Evolutionary conservation across 2,797 vertebrate species (phyloP), one percentile per base, ranked within the genome.

Genomic region (Graptemys geographica): DNA sequence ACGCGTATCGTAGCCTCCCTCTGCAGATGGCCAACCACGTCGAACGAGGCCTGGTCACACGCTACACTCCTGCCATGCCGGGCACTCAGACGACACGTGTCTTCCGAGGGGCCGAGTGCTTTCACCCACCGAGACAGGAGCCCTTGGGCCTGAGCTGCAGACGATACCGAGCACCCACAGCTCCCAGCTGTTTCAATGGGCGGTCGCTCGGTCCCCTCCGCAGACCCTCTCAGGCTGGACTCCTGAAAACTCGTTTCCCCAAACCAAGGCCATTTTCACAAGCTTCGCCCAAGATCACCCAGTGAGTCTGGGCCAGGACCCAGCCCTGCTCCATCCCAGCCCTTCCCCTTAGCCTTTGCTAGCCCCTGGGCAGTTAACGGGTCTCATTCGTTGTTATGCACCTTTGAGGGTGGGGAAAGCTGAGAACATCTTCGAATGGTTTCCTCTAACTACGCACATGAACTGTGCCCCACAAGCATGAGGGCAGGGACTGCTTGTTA

Each of bases 121-220:
- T 59, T 31, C 15, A 59, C 28, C 28, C 25, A 59, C 52, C 19
- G 57, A 59, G 57, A 28, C 55, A 11, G 55, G 56, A 28, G 27
- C 56, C 56, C 25, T 59, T 7, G 57, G 57, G 28, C 57, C 13
- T 13, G 27, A 31, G 12, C 28, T 31, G 28, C 57, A 31, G 57
- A 31, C 12, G 28, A 59, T 59, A 13, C 28, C 6, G 57, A 31
- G 59, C 13, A 62, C 13, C 31, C 59, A 62, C 12, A 33, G 59
- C 59, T 33, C 59, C 13, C 59, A 62, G 31, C 59, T 15, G 15
- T 16, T 31, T 15, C 57, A 62, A 31, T 13, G 59, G 8, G 53
- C 8, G 4, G 21, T 8, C 21, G 8, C 21, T 23, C 53, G 4
- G 53, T 21, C 21, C 16, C 19, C 19, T 21, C 19, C 19, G 0